These are phyloP conservation scores for Eublepharis macularius DNA, from an alignment of 2,113 vertebrate species.

Conservation along the genomic window DNA sequence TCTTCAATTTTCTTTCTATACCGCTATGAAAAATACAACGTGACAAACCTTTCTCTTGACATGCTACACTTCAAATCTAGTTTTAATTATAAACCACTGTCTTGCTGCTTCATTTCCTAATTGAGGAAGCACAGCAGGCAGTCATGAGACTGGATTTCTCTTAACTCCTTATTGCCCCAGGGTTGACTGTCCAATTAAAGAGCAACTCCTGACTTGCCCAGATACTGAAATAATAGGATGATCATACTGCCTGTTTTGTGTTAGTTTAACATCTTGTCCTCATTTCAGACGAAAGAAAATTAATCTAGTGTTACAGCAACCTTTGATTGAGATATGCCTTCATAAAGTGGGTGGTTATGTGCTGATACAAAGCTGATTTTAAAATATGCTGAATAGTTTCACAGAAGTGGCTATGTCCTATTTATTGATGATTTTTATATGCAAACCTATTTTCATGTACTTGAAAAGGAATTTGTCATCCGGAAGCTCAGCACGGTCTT, in stretches of 20 bases:
- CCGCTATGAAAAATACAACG: background rate
- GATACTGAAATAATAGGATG: conserved; percentile 57
- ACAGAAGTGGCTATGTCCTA: background rate
- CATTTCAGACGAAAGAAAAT: conserved; percentile 37
- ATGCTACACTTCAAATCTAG: conserved; percentile 27
- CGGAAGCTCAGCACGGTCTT: background rate
- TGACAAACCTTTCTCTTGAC: conserved; percentile 5
- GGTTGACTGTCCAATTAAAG: conserved; percentile 60
- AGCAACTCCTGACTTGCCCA: conserved; percentile 63
- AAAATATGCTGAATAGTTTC: background rate
- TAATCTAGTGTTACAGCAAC: conserved; percentile 38
- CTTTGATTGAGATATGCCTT: conserved; percentile 41
- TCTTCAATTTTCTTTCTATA: background rate
- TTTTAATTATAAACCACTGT: conserved; percentile 39
- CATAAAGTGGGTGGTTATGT: conserved; percentile 20
- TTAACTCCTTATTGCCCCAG: conserved; percentile 66
- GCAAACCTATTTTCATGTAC: background rate
- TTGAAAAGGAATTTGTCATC: background rate
- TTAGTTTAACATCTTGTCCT: conserved; percentile 67
- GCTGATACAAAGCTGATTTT: background rate
- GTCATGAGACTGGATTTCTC: conserved; percentile 56
- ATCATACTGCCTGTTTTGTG: conserved; percentile 21
- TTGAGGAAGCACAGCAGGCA: conserved; percentile 56
- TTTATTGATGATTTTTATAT: background rate
- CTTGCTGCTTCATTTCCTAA: conserved; percentile 55